phyloP scores from a whole-genome alignment of 2,113 vertebrate genomes.

The Merops nubicus region DNA sequence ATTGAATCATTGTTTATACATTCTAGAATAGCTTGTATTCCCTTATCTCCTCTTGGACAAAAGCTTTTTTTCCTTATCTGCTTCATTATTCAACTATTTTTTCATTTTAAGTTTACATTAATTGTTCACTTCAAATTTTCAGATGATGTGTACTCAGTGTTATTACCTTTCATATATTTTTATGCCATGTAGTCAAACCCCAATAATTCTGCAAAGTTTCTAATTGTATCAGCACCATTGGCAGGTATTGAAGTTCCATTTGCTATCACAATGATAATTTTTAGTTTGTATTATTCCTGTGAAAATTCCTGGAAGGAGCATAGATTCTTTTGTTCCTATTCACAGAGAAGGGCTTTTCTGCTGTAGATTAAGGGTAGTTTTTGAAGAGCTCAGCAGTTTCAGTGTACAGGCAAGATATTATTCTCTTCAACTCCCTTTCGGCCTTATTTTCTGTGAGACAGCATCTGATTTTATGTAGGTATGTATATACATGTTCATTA shows the following conservation, averaged over 20 bases:
- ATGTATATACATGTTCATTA: neutral
- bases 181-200: rapidly evolving
- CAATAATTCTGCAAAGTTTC: neutral
- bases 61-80: neutral
- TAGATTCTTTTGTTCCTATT: neutral
- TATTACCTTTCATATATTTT: neutral
- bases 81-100: neutral
- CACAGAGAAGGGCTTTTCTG: neutral
- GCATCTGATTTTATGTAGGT: neutral
- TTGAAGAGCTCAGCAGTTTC: neutral
- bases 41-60: neutral
- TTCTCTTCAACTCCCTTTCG: neutral
- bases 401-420: neutral
- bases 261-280: neutral
- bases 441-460: neutral
- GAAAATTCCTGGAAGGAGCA: neutral
- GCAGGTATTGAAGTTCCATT: neutral
- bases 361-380: neutral
- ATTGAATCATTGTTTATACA: neutral
- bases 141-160: neutral
- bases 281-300: neutral
- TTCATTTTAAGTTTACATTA: neutral
- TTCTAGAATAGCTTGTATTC: neutral
- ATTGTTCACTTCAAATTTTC: neutral
- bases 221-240: neutral